Base-by-base conservation (phyloP, 2,888 invertebrate genomes). In the Drosophila atripex region DNA sequence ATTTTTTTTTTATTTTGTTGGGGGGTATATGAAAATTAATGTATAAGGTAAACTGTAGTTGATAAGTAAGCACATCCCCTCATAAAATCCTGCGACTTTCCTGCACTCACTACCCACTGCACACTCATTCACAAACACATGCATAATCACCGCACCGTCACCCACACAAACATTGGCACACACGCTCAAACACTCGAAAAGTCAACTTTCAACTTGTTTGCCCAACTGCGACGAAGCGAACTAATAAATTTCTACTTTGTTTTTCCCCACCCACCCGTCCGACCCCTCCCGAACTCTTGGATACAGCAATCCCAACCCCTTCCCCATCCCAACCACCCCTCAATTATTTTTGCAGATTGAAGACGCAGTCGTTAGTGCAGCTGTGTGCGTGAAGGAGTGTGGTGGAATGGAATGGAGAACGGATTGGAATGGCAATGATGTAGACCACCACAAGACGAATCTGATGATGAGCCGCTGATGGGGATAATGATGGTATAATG, bases 191-290 rank as follows among this genome's bases (percentile, higher is more conserved):
- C 58, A 43, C 54, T 56, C 49, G 43, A 51, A 55, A 55, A 66
- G 57, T 73, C 69, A 77, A 74, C 71, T 83, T 73, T 75, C 74
- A 83, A 83, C 83, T 80, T 86, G 83, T 83, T 83, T 83, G 80
- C 83, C 61, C 78, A 82, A 83, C 78, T 80, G 86, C 80, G 79
- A 75, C 78, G 76, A 80, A 84, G 86, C 84, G 75, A 86, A 85
- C 85, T 85, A 85, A 85, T 85, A 86, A 85, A 86, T 85, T 86
- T 85, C 72, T 78, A 82, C 77, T 80, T 86, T 84, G 75, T 77
- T 76, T 78, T 53, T 11, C 45, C 39, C 45, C 56, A 47, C 61
- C 35, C 32, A 32, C 14, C 21, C 21, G 14, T 39, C 39, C 39
- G 14, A 14, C 18, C 32, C 35, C n/a, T n/a, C n/a, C n/a, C n/a